These are phyloP conservation scores for Phengaris alcon DNA, from an alignment of 2,888 invertebrate genomes.

Conservation along the genomic window DNA sequence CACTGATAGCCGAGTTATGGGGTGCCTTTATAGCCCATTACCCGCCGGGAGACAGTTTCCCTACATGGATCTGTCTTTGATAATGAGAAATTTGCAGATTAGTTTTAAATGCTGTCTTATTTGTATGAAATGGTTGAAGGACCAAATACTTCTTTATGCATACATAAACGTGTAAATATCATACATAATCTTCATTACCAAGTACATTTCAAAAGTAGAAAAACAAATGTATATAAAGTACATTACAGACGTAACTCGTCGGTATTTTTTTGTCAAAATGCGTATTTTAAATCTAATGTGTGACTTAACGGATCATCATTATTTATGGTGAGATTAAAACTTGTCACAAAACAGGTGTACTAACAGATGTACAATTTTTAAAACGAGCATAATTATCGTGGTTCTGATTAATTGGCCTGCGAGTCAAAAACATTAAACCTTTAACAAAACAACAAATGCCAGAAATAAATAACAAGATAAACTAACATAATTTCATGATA, in stretches of 20 bases:
- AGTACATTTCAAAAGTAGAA: too few relatives aligned
- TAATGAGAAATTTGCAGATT: slow-evolving; percentile 22
- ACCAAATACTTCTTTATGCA: not conserved
- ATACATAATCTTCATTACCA: not conserved
- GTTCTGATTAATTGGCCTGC: slow-evolving; percentile 5
- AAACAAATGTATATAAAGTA: too few relatives aligned
- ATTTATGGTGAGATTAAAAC: slow-evolving; percentile 11
- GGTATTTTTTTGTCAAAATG: slow-evolving; percentile 15
- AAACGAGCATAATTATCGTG: slow-evolving; percentile 16
- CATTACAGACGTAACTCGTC: not conserved
- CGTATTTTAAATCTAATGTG: slow-evolving; percentile 24
- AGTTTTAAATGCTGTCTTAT: slow-evolving; percentile 5
- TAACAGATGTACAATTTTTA: slow-evolving; percentile 13
- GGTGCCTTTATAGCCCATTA: slow-evolving; percentile 76
- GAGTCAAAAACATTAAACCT: slow-evolving; percentile 21
- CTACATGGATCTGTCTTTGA: slow-evolving; percentile 32
- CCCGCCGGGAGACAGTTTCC: slow-evolving; percentile 42
- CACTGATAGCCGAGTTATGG: slow-evolving; percentile 75
- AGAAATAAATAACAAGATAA: slow-evolving; percentile 11
- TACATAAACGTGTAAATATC: not conserved
- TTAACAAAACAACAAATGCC: slow-evolving; percentile 2
- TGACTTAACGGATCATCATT: slow-evolving; percentile 18
- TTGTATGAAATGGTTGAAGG: not conserved
- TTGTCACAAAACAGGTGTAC: slow-evolving; percentile 19
- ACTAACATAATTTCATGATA: slow-evolving; percentile 16